Evolutionary conservation across 2,113 vertebrate species (phyloP).

Genomic region (Petaurus breviceps): DNA sequence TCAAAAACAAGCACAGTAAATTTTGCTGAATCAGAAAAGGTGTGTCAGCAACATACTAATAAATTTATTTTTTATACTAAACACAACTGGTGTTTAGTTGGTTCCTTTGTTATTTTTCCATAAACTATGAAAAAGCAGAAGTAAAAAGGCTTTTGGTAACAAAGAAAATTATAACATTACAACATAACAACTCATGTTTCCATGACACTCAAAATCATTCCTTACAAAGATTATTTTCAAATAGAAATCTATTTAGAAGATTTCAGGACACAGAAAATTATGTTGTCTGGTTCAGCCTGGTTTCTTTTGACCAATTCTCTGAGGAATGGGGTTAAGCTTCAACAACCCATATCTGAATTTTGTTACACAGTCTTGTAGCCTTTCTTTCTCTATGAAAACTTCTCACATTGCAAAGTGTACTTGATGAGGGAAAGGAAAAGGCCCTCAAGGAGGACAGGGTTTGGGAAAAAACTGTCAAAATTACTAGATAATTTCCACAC

Average conservation of each 20-base stretch:
- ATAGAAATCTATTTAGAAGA: slow-evolving; percentile 6
- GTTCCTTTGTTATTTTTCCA: slow-evolving; percentile 2
- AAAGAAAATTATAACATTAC: slow-evolving; percentile 7
- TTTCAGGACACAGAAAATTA: not conserved
- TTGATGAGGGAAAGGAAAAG: no score
- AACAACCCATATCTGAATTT: no score
- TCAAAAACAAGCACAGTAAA: not conserved
- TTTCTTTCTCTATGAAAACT: no score
- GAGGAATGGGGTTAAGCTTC: not conserved
- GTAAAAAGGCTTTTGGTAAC: not conserved
- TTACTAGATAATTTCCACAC: no score
- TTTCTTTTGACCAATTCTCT: not conserved
- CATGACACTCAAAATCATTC: not conserved
- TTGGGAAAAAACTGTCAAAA: no score
- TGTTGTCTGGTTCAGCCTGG: not conserved
- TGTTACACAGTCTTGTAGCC: no score
- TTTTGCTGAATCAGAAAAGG: not conserved
- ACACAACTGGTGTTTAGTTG: not conserved
- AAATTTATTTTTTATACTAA: not conserved
- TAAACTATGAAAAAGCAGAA: slow-evolving; percentile 8
- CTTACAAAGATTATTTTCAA: slow-evolving; percentile 2
- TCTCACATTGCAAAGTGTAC: no score
- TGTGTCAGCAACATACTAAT: not conserved
- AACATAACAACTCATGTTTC: not conserved
- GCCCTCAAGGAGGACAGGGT: no score